phyloP scores from a whole-genome alignment of 2,888 invertebrate genomes.

The Beris morrisii region DNA sequence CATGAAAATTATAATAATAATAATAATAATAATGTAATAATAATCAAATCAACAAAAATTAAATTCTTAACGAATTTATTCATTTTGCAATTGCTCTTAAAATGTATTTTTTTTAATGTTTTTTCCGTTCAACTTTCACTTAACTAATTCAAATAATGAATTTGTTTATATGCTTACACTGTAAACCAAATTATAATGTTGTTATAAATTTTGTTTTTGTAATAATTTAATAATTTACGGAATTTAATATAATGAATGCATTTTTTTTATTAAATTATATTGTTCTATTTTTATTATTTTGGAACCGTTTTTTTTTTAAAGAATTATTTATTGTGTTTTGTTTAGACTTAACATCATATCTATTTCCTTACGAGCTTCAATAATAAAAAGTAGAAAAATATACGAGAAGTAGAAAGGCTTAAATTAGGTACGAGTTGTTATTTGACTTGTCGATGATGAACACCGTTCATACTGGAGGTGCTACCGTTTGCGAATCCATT shows the following conservation, averaged over 20 bases:
- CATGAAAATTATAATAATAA: no score
- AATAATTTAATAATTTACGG: conserved; percentile 26
- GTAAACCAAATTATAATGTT: conserved; percentile 6
- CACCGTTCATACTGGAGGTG: conserved; percentile 51
- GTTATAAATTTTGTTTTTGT: conserved; percentile 4
- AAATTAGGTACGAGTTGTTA: conserved; percentile 48
- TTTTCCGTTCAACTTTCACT: conserved; percentile 1
- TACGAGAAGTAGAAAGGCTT: conserved; percentile 39
- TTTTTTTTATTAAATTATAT: background rate
- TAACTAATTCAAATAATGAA: conserved; percentile 23
- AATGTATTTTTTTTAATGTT: conserved; percentile 7
- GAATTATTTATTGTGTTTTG: background rate
- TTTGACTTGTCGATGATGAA: conserved; percentile 57
- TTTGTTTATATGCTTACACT: conserved; percentile 2
- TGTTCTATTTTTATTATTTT: conserved; percentile 20
- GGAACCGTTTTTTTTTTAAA: conserved; percentile 1
- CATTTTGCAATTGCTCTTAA: no score
- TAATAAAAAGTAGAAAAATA: conserved; percentile 38
- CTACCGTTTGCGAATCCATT: conserved; percentile 44
- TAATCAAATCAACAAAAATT: no score
- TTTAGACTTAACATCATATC: background rate
- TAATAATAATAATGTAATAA: no score
- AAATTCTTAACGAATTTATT: no score
- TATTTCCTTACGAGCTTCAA: conserved; percentile 11
- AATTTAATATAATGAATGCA: conserved; percentile 13